A percentile compares a stretch with the other conserved stretches of the same genome.
Evolutionary conservation across 2,888 invertebrate genomes (phyloP).

Genomic region (Microplitis manilae): DNA sequence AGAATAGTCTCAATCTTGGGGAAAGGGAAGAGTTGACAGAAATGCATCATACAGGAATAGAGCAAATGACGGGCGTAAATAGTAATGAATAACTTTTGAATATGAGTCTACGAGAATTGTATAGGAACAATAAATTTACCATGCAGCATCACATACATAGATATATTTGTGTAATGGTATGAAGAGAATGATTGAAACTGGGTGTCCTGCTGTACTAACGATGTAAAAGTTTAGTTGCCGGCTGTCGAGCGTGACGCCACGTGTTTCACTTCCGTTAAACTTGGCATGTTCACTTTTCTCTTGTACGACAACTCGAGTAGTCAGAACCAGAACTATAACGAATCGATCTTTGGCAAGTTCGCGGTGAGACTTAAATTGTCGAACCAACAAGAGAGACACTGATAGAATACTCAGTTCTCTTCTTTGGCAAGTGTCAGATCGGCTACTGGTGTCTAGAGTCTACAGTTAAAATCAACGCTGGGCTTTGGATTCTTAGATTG

Average conservation of each 20-base stretch:
- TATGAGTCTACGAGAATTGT: background rate
- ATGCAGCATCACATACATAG: background rate
- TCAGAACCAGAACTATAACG: slow-evolving; percentile 35
- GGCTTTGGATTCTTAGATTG: background rate
- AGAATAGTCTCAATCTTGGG: too few species aligned
- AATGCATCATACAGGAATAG: background rate
- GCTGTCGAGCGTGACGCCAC: slow-evolving; percentile 42
- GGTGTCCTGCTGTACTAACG: slow-evolving; percentile 47
- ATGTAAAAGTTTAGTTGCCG: slow-evolving; percentile 52
- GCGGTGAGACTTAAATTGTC: slow-evolving; percentile 38
- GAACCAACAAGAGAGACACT: slow-evolving; percentile 31
- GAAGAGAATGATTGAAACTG: slow-evolving; percentile 29
- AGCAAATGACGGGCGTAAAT: too few species aligned
- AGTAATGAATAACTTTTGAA: background rate
- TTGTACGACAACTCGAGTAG: background rate
- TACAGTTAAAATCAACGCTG: too few species aligned
- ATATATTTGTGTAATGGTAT: background rate
- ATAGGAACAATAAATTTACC: background rate
- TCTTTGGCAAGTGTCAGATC: background rate
- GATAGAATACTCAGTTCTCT: slow-evolving; percentile 26
- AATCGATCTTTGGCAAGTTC: slow-evolving; percentile 47
- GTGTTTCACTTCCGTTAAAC: slow-evolving; percentile 44
- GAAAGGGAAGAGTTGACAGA: background rate
- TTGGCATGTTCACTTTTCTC: slow-evolving; percentile 22
- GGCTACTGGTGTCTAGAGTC: too few species aligned